These are phyloP conservation scores for Eilema griseolum DNA, from an alignment of 2,888 invertebrate genomes.

Conservation along the genomic window DNA sequence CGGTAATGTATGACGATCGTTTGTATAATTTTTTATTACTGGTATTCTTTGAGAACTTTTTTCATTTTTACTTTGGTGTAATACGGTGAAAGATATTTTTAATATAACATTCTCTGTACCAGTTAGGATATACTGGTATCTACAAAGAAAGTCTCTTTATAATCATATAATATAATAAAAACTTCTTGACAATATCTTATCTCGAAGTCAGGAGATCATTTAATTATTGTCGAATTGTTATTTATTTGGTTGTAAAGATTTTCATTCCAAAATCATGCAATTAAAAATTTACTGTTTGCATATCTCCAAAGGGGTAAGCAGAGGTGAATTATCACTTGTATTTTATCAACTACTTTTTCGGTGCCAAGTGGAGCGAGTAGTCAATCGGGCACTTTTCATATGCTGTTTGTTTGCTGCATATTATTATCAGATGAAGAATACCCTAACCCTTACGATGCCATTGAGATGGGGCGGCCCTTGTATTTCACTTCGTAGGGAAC, in stretches of 20 bases:
- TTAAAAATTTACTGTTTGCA: neutral
- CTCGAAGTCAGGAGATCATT: conserved; percentile 17
- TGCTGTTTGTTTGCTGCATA: neutral
- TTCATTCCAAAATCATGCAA: neutral
- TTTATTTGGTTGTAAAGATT: neutral
- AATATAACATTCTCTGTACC: conserved; percentile 9
- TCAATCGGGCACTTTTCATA: neutral
- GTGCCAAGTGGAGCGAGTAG: neutral
- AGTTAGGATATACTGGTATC: neutral
- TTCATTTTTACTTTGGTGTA: conserved; percentile 50
- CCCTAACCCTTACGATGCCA: neutral
- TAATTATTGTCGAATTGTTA: conserved; percentile 19
- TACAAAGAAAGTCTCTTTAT: neutral
- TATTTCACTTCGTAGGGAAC: neutral
- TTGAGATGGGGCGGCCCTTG: neutral
- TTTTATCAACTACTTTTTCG: neutral
- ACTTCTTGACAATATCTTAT: neutral
- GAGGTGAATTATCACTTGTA: neutral
- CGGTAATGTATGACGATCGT: conserved; percentile 64
- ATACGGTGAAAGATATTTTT: conserved; percentile 40
- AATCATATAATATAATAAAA: neutral
- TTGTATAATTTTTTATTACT: conserved; percentile 64
- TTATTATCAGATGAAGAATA: neutral
- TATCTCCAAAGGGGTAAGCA: neutral
- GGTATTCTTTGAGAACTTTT: conserved; percentile 50